Base-by-base conservation (phyloP, 2,888 invertebrate species). In the Nycteola revayana region DNA sequence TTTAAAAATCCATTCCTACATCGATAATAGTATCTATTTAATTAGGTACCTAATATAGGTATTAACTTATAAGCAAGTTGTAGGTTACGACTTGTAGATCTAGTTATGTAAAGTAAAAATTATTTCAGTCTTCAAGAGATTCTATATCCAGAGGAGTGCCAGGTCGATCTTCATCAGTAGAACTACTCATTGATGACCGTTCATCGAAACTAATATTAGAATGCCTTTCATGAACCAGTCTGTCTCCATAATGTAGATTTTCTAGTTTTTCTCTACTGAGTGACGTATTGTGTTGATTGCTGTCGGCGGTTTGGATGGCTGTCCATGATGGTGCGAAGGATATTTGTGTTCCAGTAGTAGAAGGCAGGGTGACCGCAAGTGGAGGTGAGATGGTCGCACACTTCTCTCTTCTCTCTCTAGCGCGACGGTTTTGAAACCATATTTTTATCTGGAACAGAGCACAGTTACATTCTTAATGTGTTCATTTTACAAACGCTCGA, bases 341-440 rank as follows among this genome's bases (percentile, higher is more conserved):
- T 6, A 39, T 9, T n/a, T 42, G 53, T 3, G 45, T 26, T 1
- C 40, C 28, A 2, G 66, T 40, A 0, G 82, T 79, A 0, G 87
- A 68, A 2, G 80, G 75, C n/a, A 88, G 48, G 1, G 81, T 60
- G 1, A 85, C 64, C 1, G 72, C 75, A 10, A 65, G 54, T 1
- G 87, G 87, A 0, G 84, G 84, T 0, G 66, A 49, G 1, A 87
- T 75, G 10, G 44, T 71, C 1, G 58, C 50, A 31, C 66, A 72
- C 58, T 90, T 91, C 73, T 95, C 94, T 51, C 94, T 88, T 48
- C 94, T 83, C 60, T 94, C 94, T 18, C 94, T 88, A 0, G 95
- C 95, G 28, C 95, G 89, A 26, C 95, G 91, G 72, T 95, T 95
- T 90, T 95, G 94, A 69, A 95, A 95, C 95, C 95, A 95, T 54